Percentiles rank a stretch among this genome's conserved stretches.
Conservation (phyloP, 1,140 invertebrate species). For the Rhysida immarginata region DNA sequence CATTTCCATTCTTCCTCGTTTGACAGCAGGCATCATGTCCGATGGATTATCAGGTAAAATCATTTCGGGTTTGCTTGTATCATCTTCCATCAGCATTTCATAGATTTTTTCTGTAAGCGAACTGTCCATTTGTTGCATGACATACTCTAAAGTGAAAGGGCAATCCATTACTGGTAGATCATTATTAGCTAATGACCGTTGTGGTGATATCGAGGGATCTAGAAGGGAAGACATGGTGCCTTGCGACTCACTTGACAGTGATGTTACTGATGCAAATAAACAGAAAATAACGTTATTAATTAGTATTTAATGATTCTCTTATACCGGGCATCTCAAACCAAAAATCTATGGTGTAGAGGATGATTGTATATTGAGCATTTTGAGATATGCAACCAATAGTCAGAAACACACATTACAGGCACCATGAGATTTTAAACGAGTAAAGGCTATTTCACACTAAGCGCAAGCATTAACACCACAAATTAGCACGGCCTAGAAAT, state of each 20-base stretch:
- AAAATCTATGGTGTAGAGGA: no score
- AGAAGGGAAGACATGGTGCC: slow-evolving; percentile 2
- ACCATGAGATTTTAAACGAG: no score
- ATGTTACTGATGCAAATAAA: no score
- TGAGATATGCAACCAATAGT: no score
- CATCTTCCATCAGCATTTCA: slow-evolving; percentile 5
- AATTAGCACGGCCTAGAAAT: no score
- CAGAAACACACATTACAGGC: no score
- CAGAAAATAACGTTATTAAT: no score
- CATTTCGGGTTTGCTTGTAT: slow-evolving; percentile 1
- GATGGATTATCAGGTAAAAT: neutral
- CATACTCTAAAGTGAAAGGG: slow-evolving; percentile 4
- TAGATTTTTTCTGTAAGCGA: slow-evolving; percentile 3
- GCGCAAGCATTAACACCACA: no score
- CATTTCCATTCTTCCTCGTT: neutral
- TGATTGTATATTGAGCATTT: no score
- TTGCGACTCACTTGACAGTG: neutral
- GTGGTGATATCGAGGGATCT: slow-evolving; percentile 1
- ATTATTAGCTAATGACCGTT: neutral
- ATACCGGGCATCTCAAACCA: no score
- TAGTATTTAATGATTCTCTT: no score
- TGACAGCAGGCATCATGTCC: neutral
- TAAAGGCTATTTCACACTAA: no score
- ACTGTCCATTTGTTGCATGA: slow-evolving; percentile 5
- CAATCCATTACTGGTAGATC: slow-evolving; percentile 2